A percentile compares a stretch with the other conserved stretches of the same genome.
These are phyloP conservation scores for Centrocercus urophasianus DNA, from an alignment of 2,113 vertebrate genomes.

Conservation along the genomic window DNA sequence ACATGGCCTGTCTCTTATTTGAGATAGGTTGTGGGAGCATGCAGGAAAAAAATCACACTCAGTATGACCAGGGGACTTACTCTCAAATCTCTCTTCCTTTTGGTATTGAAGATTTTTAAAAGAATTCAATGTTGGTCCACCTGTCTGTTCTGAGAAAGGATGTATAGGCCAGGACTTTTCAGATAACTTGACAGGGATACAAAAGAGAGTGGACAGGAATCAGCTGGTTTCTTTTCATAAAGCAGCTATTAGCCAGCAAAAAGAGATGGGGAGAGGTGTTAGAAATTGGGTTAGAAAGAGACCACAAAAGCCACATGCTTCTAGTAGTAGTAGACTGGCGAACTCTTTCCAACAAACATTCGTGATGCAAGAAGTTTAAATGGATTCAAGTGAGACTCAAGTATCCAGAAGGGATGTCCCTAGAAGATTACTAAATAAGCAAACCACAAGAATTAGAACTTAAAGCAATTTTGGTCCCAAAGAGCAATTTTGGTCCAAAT, in stretches of 20 bases:
- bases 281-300: background rate
- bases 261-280: background rate
- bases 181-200: background rate
- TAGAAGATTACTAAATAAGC: background rate
- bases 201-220: background rate
- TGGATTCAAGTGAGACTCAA: background rate
- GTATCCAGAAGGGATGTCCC: background rate
- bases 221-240: background rate
- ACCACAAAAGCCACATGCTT: background rate
- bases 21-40: background rate
- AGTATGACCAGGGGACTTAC: background rate
- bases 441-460: background rate
- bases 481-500: background rate
- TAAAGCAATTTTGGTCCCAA: background rate
- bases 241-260: background rate
- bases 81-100: background rate
- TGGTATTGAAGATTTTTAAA: background rate
- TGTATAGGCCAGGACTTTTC: background rate
- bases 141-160: background rate
- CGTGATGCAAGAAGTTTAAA: background rate
- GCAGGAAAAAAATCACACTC: background rate
- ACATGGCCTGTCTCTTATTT: background rate
- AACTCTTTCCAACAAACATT: background rate
- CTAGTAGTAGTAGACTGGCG: background rate
- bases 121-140: background rate